Base-by-base conservation (phyloP, 1,140 invertebrate species). In the Chelonus insularis region DNA sequence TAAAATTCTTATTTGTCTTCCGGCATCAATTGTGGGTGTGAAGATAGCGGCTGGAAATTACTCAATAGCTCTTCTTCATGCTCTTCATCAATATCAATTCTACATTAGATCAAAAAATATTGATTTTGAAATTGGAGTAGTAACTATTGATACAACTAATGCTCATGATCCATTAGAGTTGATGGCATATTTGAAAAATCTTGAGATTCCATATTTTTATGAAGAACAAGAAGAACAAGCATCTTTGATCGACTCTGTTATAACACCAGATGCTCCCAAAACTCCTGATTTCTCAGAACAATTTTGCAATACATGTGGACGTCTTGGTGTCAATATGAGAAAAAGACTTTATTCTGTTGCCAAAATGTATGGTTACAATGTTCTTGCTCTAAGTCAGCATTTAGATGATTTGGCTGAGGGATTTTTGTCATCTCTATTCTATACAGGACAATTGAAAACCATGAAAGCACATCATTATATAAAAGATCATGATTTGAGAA, bases 381-480 rank as follows among this genome's bases (percentile, higher is more conserved):
- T 95, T 1, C 78, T 95, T 1, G 93, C 92, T 0, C 77, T 96
- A 4, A 93, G 92, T 4, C 93, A 96, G 74, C 90, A 93, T 75
- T 81, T 96, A 12, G 94, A 96, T 79, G 91, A 94, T 78, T 80
- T 95, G 1, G 88, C 91, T 14, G 87, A 92, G 72, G 91, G 89
- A 65, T 96, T 96, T 72, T 75, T 96, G 21, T 88, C 92, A 72
- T 91, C 91, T 0, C 84, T 90, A 1, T 91, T 96, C 67, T 89
- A 94, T 71, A 91, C 88, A 72, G 93, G 92, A 5, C 83, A 87
- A 50, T 75, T 96, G 14, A 81, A 85, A 62, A 91, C 91, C 0
- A 87, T 95, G 86, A 94, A 94, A 71, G 93, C 92, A 2, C 87
- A 92, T 74, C 95, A 94, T 75, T 83, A 84, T 63, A 84, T 90